phyloP scores from a whole-genome alignment of 2,797 vertebrate genomes.

The Allobates femoralis region DNA sequence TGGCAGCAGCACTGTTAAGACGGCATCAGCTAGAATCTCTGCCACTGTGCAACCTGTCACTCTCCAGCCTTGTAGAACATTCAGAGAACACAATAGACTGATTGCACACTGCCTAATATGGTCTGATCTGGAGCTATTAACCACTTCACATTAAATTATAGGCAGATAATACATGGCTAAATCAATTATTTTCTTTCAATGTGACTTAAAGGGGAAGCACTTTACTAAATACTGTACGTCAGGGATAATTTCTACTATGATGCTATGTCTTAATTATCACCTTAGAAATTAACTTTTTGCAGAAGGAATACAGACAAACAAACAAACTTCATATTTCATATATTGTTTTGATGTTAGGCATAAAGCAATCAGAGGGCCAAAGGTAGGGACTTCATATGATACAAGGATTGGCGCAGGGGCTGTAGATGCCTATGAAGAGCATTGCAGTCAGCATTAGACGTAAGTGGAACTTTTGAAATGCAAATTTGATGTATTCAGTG shows the following conservation, averaged over 20 bases:
- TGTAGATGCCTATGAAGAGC: no score
- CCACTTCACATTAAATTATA: neutral
- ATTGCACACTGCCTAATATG: constrained; percentile 26
- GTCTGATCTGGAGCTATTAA: neutral
- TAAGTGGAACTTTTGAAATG: no score
- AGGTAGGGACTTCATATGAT: no score
- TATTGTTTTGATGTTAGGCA: no score
- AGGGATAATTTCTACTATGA: neutral
- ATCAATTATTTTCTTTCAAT: neutral
- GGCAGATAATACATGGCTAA: neutral
- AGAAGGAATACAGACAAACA: no score
- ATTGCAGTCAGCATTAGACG: no score
- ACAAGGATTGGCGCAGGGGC: no score
- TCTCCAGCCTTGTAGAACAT: constrained; percentile 21
- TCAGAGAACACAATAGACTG: constrained; percentile 45
- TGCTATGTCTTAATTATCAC: neutral
- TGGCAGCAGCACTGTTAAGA: constrained; percentile 48
- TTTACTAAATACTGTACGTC: neutral
- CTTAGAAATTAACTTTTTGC: no score
- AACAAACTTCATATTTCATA: no score
- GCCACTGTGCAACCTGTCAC: constrained; percentile 38
- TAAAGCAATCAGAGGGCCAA: no score
- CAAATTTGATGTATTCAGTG: no score
- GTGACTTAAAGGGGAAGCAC: neutral
- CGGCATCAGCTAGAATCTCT: constrained; percentile 39